Evolutionary conservation across 2,113 vertebrate genomes (phyloP).

Genomic region (Hydrochoerus hydrochaeris): DNA sequence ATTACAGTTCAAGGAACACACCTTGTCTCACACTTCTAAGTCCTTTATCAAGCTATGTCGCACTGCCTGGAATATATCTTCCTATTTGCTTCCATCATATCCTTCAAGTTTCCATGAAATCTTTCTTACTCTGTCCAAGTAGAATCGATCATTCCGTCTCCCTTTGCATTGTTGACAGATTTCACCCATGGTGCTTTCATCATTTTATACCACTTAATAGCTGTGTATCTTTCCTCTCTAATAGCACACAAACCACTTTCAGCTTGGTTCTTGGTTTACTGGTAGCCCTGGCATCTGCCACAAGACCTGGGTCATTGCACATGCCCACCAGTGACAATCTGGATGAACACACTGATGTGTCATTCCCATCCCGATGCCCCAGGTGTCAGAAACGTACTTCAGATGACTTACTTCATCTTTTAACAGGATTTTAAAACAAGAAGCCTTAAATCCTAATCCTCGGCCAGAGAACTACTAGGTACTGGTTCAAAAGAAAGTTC

Average conservation of each 20-base stretch:
- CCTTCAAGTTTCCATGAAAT: background rate
- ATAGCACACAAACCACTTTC: background rate
- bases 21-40: background rate
- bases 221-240: background rate
- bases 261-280: background rate
- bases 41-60: background rate
- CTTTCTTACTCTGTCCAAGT: slow-evolving; percentile 4
- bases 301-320: slow-evolving; percentile 43
- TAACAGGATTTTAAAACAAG: background rate
- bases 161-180: background rate
- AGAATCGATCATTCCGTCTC: background rate
- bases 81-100: background rate
- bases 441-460: background rate
- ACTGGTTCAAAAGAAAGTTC: background rate
- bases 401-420: background rate
- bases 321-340: background rate
- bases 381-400: background rate
- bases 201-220: background rate
- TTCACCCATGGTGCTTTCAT: background rate
- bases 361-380: background rate
- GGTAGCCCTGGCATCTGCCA: background rate
- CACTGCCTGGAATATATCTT: background rate
- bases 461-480: background rate
- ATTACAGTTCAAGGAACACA: slow-evolving; percentile 57
- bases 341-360: background rate